Evolutionary conservation across 2,797 vertebrate species (phyloP), one percentile per base, ranked within the genome.

Genomic region (Amblyraja radiata): DNA sequence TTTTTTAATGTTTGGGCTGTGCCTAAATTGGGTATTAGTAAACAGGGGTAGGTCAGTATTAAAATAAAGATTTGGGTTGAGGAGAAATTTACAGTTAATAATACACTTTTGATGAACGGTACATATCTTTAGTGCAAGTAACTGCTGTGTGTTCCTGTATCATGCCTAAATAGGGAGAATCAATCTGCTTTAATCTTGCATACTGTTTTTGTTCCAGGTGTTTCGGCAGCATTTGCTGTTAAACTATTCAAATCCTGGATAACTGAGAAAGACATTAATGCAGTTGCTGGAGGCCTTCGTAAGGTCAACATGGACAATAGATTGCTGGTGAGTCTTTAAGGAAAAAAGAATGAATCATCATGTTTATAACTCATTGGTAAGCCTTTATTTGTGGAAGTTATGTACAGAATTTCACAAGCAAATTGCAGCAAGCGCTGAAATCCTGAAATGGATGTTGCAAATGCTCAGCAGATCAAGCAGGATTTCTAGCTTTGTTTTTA

Each of bases 221-320:
- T 99, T 94, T 99, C 98, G 68, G 98, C 98, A 94, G 97, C 97
- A 95, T 99, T 99, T 94, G 98, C 98, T 94, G 98, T 99, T 93
- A 99, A 99, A 96, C 97, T 99, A 94, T 99, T 99, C 96, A 99
- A 99, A 96, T 98, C 98, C 4, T 99, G 98, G 98, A 98, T 99
- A 95, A 98, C 98, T 90, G 98, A 99, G 95, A 99, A 98, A 95
- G 98, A 99, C 96, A 98, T 99, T 95, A 97, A 97, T 94, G 98
- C 98, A 10, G 98, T 99, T 46, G 97, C 98, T 95, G 97, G 94
- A 95, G 98, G 97, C 94, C 98, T 99, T 94, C 96, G 98, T 77
- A 99, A 98, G 96, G 98, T 99, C 94, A 98, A 98, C 96, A 99
- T 99, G 98, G 98, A 99, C 95, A 99, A 98, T 95, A 97, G 98